These are phyloP conservation scores for Hirtodrosophila histrioides DNA, from an alignment of 2,888 invertebrate species.

Conservation along the genomic window DNA sequence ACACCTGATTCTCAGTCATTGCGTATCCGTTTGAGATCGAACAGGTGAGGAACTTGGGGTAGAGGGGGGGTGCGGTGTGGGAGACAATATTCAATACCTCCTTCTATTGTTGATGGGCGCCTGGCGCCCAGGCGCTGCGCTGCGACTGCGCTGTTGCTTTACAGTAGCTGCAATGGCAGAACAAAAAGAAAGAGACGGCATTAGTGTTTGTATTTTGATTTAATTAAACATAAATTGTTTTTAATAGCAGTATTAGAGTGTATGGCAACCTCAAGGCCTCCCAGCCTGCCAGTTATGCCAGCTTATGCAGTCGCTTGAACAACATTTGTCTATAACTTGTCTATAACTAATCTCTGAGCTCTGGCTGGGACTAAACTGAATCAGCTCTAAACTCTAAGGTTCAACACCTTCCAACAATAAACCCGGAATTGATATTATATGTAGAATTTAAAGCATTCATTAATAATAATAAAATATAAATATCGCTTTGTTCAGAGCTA, in stretches of 20 bases:
- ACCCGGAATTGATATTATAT: too few relatives aligned
- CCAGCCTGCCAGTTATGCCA: neutral
- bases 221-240: conserved; percentile 21
- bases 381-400: too few relatives aligned
- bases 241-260: neutral
- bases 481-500: too few relatives aligned
- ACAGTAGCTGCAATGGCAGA: conserved; percentile 43
- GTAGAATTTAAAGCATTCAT: too few relatives aligned
- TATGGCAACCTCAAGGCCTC: conserved; percentile 21
- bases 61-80: too few relatives aligned
- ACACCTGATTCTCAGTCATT: conserved; percentile 84
- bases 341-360: too few relatives aligned
- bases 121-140: conserved; percentile 51
- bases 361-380: too few relatives aligned
- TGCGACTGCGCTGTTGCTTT: conserved; percentile 48
- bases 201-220: conserved; percentile 20
- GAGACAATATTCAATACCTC: too few relatives aligned
- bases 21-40: conserved; percentile 41
- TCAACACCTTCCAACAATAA: too few relatives aligned
- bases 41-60: conserved; percentile 1
- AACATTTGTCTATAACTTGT: neutral
- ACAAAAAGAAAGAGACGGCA: conserved; percentile 5
- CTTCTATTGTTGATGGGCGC: conserved; percentile 23
- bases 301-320: neutral
- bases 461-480: too few relatives aligned